Evolutionary conservation across 1,140 invertebrate genomes (phyloP).

Genomic region (fruit fly (Drosophila melanogaster)): DNA sequence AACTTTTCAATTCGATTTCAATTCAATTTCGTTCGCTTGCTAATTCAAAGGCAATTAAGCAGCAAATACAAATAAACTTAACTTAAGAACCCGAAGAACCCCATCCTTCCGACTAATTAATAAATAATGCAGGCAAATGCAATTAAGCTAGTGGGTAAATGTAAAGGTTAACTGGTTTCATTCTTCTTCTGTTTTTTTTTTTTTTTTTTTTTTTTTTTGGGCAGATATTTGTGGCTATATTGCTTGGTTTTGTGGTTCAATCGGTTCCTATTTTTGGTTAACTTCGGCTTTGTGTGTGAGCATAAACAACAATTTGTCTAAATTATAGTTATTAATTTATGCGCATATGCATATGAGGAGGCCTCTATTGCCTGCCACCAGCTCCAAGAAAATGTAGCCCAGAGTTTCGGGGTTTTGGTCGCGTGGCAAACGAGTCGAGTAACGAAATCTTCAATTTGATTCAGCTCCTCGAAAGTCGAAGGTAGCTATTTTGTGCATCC

Average conservation of each 20-base stretch:
- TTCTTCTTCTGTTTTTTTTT: no score
- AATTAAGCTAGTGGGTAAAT: constrained; percentile 38
- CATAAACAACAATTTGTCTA: constrained; percentile 70
- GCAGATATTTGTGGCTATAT: constrained; percentile 21
- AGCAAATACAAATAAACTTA: constrained; percentile 22
- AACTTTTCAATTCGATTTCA: not conserved
- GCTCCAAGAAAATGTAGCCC: constrained; percentile 3
- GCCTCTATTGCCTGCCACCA: not conserved
- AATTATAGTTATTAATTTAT: constrained; percentile 40
- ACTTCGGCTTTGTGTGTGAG: constrained; percentile 31
- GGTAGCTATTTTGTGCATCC: constrained; percentile 27
- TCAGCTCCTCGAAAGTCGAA: constrained; percentile 1
- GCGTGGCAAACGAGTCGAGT: constrained; percentile 10
- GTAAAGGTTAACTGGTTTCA: constrained; percentile 4
- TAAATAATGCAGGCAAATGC: constrained; percentile 45
- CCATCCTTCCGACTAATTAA: constrained; percentile 24
- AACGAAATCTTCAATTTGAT: not conserved
- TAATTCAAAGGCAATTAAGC: constrained; percentile 19
- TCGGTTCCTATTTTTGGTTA: constrained; percentile 27
- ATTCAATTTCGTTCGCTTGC: not conserved
- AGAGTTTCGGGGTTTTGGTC: constrained; percentile 2
- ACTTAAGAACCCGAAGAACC: constrained; percentile 4
- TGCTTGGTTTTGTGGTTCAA: constrained; percentile 19
- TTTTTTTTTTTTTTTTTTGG: not conserved
- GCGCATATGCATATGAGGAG: not conserved